These are phyloP conservation scores for Polydrusus pterygomalis DNA, from an alignment of 2,888 invertebrate species.

Conservation along the genomic window DNA sequence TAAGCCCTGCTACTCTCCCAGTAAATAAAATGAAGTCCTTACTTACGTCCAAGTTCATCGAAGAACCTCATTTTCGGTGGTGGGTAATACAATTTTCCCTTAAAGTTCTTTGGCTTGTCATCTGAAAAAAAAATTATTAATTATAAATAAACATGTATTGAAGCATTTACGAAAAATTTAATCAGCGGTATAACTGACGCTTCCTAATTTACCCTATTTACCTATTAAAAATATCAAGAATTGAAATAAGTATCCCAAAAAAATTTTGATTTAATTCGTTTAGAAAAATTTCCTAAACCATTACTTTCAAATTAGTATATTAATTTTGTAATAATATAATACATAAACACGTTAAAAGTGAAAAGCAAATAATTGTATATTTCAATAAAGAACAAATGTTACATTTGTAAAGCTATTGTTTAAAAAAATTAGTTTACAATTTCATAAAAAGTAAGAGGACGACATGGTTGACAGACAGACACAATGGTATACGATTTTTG, in stretches of 20 bases:
- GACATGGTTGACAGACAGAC: constrained; percentile 35
- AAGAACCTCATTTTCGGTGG: constrained; percentile 75
- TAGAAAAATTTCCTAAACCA: background rate
- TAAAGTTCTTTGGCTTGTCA: constrained; percentile 44
- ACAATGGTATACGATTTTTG: constrained; percentile 36
- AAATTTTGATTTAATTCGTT: no score
- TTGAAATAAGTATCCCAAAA: no score
- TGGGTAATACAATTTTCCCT: constrained; percentile 62
- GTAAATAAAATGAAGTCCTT: constrained; percentile 31
- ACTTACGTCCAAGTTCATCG: constrained; percentile 82
- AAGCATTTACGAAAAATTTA: no score
- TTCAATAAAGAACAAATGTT: constrained; percentile 10
- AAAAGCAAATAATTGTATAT: constrained; percentile 11
- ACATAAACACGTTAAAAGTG: constrained; percentile 22
- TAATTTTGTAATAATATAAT: constrained; percentile 19
- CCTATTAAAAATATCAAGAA: no score
- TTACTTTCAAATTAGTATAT: constrained; percentile 18
- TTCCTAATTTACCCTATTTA: no score
- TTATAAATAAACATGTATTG: no score
- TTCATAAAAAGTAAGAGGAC: constrained; percentile 30
- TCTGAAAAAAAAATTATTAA: constrained; percentile 64
- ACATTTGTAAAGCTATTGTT: constrained; percentile 9
- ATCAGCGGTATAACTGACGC: no score
- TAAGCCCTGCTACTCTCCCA: no score
- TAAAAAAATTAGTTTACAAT: constrained; percentile 16